phyloP scores from a whole-genome alignment of 1,140 invertebrate genomes.

The Diachasmimorpha longicaudata region DNA sequence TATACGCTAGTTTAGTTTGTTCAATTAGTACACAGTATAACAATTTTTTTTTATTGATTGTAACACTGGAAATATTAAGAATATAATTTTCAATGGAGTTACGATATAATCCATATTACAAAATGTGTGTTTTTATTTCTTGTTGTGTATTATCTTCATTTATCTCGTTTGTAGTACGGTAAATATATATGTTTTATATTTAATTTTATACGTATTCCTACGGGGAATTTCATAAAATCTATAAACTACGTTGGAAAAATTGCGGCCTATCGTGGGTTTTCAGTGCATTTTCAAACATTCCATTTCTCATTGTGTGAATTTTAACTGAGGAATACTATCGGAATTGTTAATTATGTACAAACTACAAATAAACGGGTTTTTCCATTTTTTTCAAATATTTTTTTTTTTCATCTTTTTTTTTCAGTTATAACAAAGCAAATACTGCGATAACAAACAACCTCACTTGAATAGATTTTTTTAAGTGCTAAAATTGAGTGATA shows the following conservation, averaged over 20 bases:
- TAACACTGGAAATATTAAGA: conserved; percentile 62
- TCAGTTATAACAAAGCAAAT: conserved; percentile 29
- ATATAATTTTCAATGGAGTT: conserved; percentile 59
- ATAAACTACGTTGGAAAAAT: conserved; percentile 18
- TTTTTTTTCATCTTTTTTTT: conserved; percentile 1
- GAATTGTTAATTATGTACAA: conserved; percentile 31
- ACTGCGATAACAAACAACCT: conserved; percentile 33
- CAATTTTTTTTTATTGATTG: conserved; percentile 58
- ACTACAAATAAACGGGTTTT: conserved; percentile 27
- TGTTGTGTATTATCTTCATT: conserved; percentile 39
- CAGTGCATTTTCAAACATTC: conserved; percentile 13
- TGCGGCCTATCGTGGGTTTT: background rate
- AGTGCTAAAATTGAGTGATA: conserved; percentile 23
- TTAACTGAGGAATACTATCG: conserved; percentile 22
- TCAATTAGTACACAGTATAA: conserved; percentile 51
- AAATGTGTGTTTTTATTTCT: conserved; percentile 43
- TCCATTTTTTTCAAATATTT: background rate
- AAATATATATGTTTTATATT: conserved; percentile 31
- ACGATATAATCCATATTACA: conserved; percentile 57
- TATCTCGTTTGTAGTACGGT: conserved; percentile 5
- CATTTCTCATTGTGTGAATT: conserved; percentile 1
- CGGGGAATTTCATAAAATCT: conserved; percentile 28
- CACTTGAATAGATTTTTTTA: conserved; percentile 8
- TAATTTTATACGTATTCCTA: conserved; percentile 27
- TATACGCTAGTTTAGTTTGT: background rate